Conservation (phyloP, 2,797 vertebrate genomes). For the Anabacerthia variegaticeps region DNA sequence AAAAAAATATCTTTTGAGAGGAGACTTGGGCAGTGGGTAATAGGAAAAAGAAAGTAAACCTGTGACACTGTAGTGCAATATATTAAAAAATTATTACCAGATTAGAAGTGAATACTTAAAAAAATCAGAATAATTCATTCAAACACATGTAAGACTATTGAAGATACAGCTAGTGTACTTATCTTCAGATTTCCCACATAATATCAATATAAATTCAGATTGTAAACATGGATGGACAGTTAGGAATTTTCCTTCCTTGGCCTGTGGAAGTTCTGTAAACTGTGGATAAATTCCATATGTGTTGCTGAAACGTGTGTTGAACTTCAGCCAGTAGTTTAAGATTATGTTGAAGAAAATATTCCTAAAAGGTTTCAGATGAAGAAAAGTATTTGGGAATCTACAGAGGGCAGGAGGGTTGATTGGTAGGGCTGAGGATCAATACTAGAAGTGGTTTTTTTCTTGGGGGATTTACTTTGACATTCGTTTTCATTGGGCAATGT, state of each 20-base stretch:
- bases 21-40: background rate
- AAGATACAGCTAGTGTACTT: background rate
- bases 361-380: slow-evolving; percentile 64
- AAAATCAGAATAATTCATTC: background rate
- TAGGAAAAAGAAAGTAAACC: background rate
- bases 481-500: slow-evolving; percentile 65
- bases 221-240: slow-evolving; percentile 22
- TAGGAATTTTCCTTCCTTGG: slow-evolving; percentile 50
- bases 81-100: background rate
- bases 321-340: slow-evolving; percentile 59
- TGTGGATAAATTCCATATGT: slow-evolving; percentile 66
- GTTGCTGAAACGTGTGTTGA: slow-evolving; percentile 56
- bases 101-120: background rate
- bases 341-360: slow-evolving; percentile 46
- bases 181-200: background rate
- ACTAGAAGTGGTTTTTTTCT: slow-evolving; percentile 47
- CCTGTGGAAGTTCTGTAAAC: slow-evolving; percentile 22
- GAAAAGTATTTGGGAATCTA: slow-evolving; percentile 45
- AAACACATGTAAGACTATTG: background rate
- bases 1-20: background rate
- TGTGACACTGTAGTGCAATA: background rate
- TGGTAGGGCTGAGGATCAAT: slow-evolving; percentile 49
- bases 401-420: slow-evolving; percentile 18
- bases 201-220: background rate
- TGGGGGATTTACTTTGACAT: slow-evolving; percentile 62